phyloP scores from a whole-genome alignment of 1,140 invertebrate species.

The Anoplolepis gracilipes region DNA sequence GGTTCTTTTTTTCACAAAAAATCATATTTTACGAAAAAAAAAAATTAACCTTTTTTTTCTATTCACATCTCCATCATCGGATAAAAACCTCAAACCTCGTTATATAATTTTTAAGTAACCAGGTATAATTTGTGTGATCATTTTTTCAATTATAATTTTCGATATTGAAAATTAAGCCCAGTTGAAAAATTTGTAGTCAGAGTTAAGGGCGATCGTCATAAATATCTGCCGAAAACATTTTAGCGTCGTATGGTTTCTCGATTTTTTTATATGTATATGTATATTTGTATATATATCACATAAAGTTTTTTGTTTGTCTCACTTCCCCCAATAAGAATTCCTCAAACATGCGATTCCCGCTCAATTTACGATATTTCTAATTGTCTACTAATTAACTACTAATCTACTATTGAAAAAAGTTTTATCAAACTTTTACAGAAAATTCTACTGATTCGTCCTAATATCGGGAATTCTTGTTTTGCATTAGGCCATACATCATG shows the following conservation, averaged over 20 bases:
- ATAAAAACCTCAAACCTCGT: conserved; percentile 28
- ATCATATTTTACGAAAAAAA: too few relatives aligned
- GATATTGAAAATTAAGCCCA: neutral
- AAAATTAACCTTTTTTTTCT: too few relatives aligned
- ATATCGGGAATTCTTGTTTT: neutral
- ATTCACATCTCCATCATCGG: too few relatives aligned
- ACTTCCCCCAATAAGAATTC: neutral
- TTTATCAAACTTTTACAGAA: conserved; percentile 20
- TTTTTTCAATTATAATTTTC: too few relatives aligned
- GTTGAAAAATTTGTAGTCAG: neutral
- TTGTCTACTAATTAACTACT: conserved; percentile 31
- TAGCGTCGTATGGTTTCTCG: neutral
- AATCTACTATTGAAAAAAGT: conserved; percentile 10
- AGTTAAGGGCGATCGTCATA: neutral
- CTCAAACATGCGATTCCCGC: neutral
- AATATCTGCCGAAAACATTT: conserved; percentile 25
- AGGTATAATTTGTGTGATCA: neutral
- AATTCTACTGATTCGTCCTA: neutral
- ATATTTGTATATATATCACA: conserved; percentile 11
- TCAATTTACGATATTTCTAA: conserved; percentile 6
- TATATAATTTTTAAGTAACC: neutral
- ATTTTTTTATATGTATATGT: conserved; percentile 3
- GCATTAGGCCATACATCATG: conserved; percentile 24
- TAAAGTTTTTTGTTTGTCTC: neutral
- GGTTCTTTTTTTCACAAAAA: too few relatives aligned